phyloP scores from a whole-genome alignment of 1,140 invertebrate species.

The Drosophila navojoa region DNA sequence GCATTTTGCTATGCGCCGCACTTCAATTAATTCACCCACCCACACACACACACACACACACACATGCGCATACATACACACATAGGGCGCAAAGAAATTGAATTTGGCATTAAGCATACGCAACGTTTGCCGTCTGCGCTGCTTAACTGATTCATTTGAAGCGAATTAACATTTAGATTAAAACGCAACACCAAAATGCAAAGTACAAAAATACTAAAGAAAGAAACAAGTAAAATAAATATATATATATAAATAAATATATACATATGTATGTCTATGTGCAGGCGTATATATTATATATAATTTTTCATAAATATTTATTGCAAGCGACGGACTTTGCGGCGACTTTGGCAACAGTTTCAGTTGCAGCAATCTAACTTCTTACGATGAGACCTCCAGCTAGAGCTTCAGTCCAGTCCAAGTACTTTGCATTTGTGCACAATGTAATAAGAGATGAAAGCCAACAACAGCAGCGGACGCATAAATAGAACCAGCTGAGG shows the following conservation, averaged over 20 bases:
- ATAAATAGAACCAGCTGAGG: conserved; percentile 7
- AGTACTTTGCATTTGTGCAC: conserved; percentile 70
- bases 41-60: conserved; percentile 17
- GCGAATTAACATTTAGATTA: conserved; percentile 79
- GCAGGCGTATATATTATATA: conserved; percentile 50
- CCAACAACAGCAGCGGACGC: conserved; percentile 46
- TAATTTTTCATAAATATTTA: conserved; percentile 80
- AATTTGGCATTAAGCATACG: conserved; percentile 62
- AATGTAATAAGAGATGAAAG: conserved; percentile 68
- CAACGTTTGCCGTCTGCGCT: conserved; percentile 28
- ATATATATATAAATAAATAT: conserved; percentile 2
- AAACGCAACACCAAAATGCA: conserved; percentile 51
- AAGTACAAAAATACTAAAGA: conserved; percentile 8
- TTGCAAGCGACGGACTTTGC: conserved; percentile 38
- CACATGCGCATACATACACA: neutral
- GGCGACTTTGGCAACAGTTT: conserved; percentile 52
- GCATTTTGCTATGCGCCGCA: conserved; percentile 56
- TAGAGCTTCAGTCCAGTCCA: conserved; percentile 9
- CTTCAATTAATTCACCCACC: conserved; percentile 65
- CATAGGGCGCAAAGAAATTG: conserved; percentile 18
- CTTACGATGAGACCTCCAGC: neutral
- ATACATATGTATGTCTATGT: conserved; percentile 1
- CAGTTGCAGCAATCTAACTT: conserved; percentile 64
- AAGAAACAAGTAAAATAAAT: neutral
- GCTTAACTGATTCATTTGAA: conserved; percentile 71